phyloP scores from a whole-genome alignment of 2,888 invertebrate species.

The Lamproptera curius region DNA sequence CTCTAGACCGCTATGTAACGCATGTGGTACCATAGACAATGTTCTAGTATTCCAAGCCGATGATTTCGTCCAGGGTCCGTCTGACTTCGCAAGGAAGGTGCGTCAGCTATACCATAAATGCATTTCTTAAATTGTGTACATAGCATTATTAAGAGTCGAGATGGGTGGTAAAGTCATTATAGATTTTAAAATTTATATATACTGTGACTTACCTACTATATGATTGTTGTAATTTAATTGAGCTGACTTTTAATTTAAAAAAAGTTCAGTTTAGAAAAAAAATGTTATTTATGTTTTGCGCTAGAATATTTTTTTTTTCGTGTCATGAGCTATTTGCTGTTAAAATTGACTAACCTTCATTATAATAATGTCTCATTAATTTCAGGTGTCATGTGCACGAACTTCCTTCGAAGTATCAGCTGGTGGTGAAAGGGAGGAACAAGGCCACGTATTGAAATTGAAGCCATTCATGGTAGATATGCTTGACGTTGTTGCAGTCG shows the following conservation, averaged over 20 bases:
- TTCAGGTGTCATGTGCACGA: slow-evolving; percentile 65
- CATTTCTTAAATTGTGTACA: not conserved
- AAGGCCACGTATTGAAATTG: slow-evolving; percentile 62
- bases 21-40: slow-evolving; percentile 81
- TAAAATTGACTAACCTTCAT: too few relatives aligned
- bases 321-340: too few relatives aligned
- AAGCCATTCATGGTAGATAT: slow-evolving; percentile 84
- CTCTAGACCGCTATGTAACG: slow-evolving; percentile 78
- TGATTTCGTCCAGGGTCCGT: slow-evolving; percentile 80
- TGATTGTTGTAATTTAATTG: too few relatives aligned
- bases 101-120: not conserved
- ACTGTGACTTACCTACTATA: too few relatives aligned
- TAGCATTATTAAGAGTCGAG: too few relatives aligned
- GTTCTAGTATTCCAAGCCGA: slow-evolving; percentile 83
- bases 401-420: slow-evolving; percentile 60
- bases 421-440: slow-evolving; percentile 37
- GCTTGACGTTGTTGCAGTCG: slow-evolving; percentile 82
- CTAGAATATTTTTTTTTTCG: too few relatives aligned
- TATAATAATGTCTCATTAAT: slow-evolving; percentile 1
- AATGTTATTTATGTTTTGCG: too few relatives aligned
- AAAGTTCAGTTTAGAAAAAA: too few relatives aligned
- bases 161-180: too few relatives aligned
- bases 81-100: slow-evolving; percentile 82
- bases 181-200: too few relatives aligned
- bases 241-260: too few relatives aligned